Base-by-base conservation (phyloP, 2,797 vertebrate species). In the Borostomias antarcticus region DNA sequence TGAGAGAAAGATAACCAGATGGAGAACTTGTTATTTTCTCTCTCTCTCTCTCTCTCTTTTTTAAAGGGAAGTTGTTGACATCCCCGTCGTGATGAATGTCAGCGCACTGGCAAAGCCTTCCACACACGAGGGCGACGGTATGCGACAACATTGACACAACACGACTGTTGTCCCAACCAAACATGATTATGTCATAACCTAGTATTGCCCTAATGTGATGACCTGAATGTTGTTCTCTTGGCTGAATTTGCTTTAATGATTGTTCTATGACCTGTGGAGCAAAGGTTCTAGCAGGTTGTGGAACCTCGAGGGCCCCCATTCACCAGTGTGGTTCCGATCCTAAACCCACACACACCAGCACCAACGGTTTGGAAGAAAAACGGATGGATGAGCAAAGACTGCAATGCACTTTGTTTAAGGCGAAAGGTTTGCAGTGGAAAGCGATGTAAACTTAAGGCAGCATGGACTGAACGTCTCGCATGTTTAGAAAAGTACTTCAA, bases 401-500 rank as follows among this genome's bases (percentile, higher is more conserved):
- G 85, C 88, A 88, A 89, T 89, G 91, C 87, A 83, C 85, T 92
- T 91, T 63, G 69, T 86, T 94, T 97, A 98, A 98, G 96, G 96
- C 96, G 91, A 89, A 92, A 91, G 74, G 87, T 94, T 95, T 93
- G 93, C 92, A 91, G 92, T 92, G 90, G 83, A 86, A 94, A 94
- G 92, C 92, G 75, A 93, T 92, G 93, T 93, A 92, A 94, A 95
- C 91, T 70, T 97, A 98, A 98, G 96, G 96, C 96, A 94, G 91
- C 94, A 84, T 93, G 93, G 94, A 89, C 89, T 83, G 74, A 88
- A 91, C 85, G 89, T 91, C 89, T 91, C 80, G 88, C 89, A 89
- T 87, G 84, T 90, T 70, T 85, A 65, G 69, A 78, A 83, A 87
- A 84, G 28, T 64, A 77, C 57, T 78, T 65, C 80, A 81, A 81